A percentile compares a stretch with the other conserved stretches of the same genome.
phyloP scores from a whole-genome alignment of 2,888 invertebrate genomes.

The Chalcis sispes region DNA sequence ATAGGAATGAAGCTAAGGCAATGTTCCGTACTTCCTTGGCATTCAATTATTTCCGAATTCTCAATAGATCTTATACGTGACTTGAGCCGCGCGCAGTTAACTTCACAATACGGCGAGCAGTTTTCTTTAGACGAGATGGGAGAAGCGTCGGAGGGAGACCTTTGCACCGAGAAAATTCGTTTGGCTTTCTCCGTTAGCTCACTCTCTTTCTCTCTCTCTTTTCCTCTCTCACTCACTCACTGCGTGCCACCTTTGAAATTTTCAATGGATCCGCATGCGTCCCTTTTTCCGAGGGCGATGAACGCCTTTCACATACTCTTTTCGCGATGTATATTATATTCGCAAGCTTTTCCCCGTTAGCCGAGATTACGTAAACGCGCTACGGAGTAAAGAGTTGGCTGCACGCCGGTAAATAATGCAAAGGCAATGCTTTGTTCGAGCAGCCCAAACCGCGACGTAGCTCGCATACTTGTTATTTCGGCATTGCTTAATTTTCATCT shows the following conservation, averaged over 20 bases:
- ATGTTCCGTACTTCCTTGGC: background rate
- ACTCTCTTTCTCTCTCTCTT: background rate
- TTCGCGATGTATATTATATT: too few species aligned
- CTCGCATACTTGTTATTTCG: too few species aligned
- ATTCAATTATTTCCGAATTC: constrained; percentile 44
- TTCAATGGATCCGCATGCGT: constrained; percentile 19
- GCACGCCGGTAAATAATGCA: constrained; percentile 4
- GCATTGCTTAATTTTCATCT: too few species aligned
- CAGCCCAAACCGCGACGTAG: background rate
- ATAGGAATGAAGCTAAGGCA: too few species aligned
- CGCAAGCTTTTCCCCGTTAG: background rate
- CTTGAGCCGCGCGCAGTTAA: background rate
- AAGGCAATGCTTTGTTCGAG: background rate
- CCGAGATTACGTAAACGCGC: constrained; percentile 6
- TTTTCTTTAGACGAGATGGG: background rate
- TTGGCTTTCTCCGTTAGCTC: background rate
- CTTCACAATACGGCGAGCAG: background rate
- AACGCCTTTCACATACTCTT: constrained; percentile 2
- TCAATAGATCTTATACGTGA: constrained; percentile 29
- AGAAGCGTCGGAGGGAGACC: background rate
- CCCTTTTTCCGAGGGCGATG: background rate
- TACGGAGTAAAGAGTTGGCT: background rate
- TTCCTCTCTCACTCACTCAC: too few species aligned
- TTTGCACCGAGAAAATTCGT: too few species aligned
- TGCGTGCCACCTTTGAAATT: too few species aligned